Percentiles rank a stretch among this genome's conserved stretches.
phyloP scores from a whole-genome alignment of 2,797 vertebrate genomes.

The Mormyrus proboscirostris region DNA sequence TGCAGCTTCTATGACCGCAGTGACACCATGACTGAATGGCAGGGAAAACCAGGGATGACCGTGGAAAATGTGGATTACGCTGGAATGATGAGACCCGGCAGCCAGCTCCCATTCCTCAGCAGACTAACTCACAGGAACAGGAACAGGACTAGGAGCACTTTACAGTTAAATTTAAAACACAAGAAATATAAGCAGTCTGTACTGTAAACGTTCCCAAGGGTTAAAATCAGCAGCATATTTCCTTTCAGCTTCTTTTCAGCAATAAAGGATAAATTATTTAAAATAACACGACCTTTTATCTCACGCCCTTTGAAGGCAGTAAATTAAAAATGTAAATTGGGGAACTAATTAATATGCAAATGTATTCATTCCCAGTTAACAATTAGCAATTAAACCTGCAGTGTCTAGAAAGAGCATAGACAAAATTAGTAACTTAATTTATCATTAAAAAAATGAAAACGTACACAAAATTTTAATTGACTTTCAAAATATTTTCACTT shows the following conservation, averaged over 20 bases:
- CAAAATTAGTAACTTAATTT: slow-evolving; percentile 99
- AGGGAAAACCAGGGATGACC: neutral
- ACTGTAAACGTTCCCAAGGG: slow-evolving; percentile 59
- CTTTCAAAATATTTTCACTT: slow-evolving; percentile 79
- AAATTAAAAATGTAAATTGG: slow-evolving; percentile 99
- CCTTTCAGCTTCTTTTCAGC: slow-evolving; percentile 96
- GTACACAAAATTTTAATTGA: slow-evolving; percentile 93
- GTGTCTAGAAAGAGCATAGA: slow-evolving; percentile 98
- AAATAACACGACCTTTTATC: slow-evolving; percentile 99
- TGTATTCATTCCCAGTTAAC: slow-evolving; percentile 99
- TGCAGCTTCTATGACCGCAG: neutral
- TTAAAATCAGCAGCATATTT: slow-evolving; percentile 84
- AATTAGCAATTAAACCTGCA: slow-evolving; percentile 99
- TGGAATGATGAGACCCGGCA: neutral
- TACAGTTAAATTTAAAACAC: slow-evolving; percentile 42
- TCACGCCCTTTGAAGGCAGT: slow-evolving; percentile 99
- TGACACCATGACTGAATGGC: neutral
- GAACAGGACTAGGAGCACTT: neutral
- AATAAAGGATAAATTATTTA: slow-evolving; percentile 99
- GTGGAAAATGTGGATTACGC: neutral
- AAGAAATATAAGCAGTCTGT: slow-evolving; percentile 29
- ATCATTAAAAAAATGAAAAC: slow-evolving; percentile 95
- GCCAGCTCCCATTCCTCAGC: neutral
- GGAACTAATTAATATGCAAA: slow-evolving; percentile 99
- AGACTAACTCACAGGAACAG: neutral